phyloP scores from a whole-genome alignment of 30 jellyfish, hydroid and myxozoan species.

The Hydractinia echinata region DNA sequence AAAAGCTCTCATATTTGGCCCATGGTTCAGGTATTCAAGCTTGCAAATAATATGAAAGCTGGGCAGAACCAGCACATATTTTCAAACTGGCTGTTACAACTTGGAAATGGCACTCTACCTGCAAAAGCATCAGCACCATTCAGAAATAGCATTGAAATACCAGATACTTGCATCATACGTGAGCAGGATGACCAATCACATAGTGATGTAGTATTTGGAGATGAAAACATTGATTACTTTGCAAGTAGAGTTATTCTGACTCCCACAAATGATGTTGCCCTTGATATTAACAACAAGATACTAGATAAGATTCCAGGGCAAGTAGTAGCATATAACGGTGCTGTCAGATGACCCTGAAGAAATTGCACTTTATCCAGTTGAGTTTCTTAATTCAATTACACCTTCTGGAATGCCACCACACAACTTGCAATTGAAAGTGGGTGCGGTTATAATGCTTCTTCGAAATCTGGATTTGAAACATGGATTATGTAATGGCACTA shows the following conservation, averaged over 20 bases:
- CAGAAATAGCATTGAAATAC: constrained; percentile 3
- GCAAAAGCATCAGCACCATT: neutral
- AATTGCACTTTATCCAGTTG: too few relatives aligned
- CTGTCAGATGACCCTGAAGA: too few relatives aligned
- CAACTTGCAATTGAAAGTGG: constrained; percentile 34
- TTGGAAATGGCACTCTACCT: constrained; percentile 27
- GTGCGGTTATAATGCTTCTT: constrained; percentile 41
- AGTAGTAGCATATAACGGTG: too few relatives aligned
- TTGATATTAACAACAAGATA: too few relatives aligned
- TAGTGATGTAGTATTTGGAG: too few relatives aligned
- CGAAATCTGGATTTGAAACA: constrained; percentile 28
- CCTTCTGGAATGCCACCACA: constrained; percentile 43
- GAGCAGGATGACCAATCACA: neutral
- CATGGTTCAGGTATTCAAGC: neutral
- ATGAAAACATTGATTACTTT: too few relatives aligned
- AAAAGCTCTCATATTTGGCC: constrained; percentile 5
- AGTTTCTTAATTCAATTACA: too few relatives aligned
- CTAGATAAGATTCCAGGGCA: too few relatives aligned
- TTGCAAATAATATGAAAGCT: constrained; percentile 27
- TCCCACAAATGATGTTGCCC: too few relatives aligned
- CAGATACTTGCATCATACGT: constrained; percentile 3
- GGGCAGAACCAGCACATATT: neutral
- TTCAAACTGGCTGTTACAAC: neutral
- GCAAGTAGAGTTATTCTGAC: too few relatives aligned
- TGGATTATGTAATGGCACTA: too few relatives aligned